Evolutionary conservation across 2,113 vertebrate genomes (phyloP).

Genomic region (Toxotes jaculatrix): DNA sequence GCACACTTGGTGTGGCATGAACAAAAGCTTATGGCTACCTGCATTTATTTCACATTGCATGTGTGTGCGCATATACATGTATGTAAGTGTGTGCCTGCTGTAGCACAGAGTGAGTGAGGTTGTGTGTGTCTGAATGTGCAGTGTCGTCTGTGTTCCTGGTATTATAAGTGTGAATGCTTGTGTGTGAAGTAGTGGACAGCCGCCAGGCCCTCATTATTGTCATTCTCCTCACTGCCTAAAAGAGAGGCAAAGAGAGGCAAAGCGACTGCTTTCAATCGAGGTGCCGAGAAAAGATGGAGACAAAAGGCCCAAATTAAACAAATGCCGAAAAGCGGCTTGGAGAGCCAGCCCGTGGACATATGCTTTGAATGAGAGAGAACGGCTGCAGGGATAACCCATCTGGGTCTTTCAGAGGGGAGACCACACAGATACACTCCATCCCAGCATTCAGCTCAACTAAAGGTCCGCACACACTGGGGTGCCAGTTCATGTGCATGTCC

Average conservation of each 20-base stretch:
- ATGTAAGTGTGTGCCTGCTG: slow-evolving; percentile 30
- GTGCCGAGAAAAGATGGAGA: slow-evolving; percentile 70
- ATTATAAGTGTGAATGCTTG: slow-evolving; percentile 73
- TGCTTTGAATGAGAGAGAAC: slow-evolving; percentile 77
- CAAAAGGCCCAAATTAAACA: slow-evolving; percentile 85
- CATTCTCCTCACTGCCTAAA: slow-evolving; percentile 86
- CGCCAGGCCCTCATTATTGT: slow-evolving; percentile 86
- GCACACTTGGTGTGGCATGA: slow-evolving; percentile 65
- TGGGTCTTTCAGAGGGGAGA: slow-evolving; percentile 80
- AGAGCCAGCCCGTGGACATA: slow-evolving; percentile 78
- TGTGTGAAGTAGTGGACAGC: slow-evolving; percentile 79
- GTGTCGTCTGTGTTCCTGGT: slow-evolving; percentile 61
- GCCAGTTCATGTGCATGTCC: slow-evolving; percentile 59
- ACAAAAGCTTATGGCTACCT: slow-evolving; percentile 82
- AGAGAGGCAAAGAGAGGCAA: slow-evolving; percentile 75
- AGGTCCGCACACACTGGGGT: slow-evolving; percentile 63
- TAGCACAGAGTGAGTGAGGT: slow-evolving; percentile 29
- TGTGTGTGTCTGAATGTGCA: slow-evolving; percentile 42
- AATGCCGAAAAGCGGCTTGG: slow-evolving; percentile 81
- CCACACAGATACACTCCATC: slow-evolving; percentile 82
- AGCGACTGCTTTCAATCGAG: slow-evolving; percentile 80
- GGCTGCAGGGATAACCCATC: slow-evolving; percentile 76
- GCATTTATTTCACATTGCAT: slow-evolving; percentile 71
- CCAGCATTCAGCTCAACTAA: slow-evolving; percentile 67
- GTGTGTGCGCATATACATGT: slow-evolving; percentile 9